These are phyloP conservation scores for Apostichopus leukothele DNA, from an alignment of 53 echinoderm and acorn worm species.

Conservation along the genomic window DNA sequence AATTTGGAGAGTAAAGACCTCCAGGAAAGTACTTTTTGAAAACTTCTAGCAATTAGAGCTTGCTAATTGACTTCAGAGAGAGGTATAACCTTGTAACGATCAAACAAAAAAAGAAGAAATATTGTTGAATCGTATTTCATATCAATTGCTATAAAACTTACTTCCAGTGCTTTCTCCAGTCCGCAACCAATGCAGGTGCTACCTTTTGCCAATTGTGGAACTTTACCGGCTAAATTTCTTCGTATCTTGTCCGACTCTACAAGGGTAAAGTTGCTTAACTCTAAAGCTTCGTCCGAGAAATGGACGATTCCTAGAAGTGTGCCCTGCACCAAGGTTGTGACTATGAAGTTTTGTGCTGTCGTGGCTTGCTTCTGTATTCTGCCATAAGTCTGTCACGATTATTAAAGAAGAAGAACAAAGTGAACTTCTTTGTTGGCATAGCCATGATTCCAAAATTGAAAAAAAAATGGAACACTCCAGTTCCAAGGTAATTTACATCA, in stretches of 20 bases:
- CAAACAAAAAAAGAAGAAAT: too few relatives aligned
- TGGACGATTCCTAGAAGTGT: slow-evolving; percentile 10
- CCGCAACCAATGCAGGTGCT: slow-evolving; percentile 40
- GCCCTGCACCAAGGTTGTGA: background rate
- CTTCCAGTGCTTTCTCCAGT: slow-evolving; percentile 21
- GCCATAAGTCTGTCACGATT: background rate
- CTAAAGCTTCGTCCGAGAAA: background rate
- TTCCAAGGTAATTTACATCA: too few relatives aligned
- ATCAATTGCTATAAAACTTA: background rate
- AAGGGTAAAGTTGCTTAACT: background rate
- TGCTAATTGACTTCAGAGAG: too few relatives aligned
- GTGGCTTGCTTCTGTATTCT: slow-evolving; percentile 8
- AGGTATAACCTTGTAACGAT: too few relatives aligned
- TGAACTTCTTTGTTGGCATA: too few relatives aligned
- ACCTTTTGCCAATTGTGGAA: background rate
- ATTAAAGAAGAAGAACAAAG: background rate
- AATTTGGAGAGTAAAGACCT: too few relatives aligned
- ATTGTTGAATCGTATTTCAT: too few relatives aligned
- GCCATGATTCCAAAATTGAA: too few relatives aligned
- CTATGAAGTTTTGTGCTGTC: slow-evolving; percentile 14
- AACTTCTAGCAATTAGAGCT: too few relatives aligned
- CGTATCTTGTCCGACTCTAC: background rate
- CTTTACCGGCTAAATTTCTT: background rate
- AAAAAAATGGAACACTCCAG: too few relatives aligned
- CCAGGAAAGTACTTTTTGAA: too few relatives aligned